phyloP scores from a whole-genome alignment of 1,140 invertebrate species.

The Aphidius ervi region DNA sequence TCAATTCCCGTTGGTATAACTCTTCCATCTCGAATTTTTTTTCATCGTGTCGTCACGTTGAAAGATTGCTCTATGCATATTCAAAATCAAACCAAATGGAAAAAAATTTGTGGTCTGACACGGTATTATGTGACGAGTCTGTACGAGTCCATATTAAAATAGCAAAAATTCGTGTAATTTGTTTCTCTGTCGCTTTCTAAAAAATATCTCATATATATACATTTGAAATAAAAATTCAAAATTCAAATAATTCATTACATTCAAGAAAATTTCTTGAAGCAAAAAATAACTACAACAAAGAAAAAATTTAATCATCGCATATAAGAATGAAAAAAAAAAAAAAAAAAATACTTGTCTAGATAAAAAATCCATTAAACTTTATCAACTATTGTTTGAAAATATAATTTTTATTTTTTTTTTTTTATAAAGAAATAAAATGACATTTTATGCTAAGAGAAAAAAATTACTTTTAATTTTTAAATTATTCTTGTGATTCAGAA shows the following conservation, averaged over 20 bases:
- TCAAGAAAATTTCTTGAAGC: too few relatives aligned
- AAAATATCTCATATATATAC: not conserved
- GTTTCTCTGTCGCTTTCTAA: slow-evolving; percentile 1
- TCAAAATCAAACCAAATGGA: slow-evolving; percentile 13
- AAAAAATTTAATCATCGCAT: too few relatives aligned
- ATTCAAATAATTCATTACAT: not conserved
- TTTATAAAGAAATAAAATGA: too few relatives aligned
- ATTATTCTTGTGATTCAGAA: too few relatives aligned
- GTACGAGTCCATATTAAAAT: slow-evolving; percentile 10
- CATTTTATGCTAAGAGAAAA: too few relatives aligned
- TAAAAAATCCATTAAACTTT: too few relatives aligned
- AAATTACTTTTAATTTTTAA: too few relatives aligned
- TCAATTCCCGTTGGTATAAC: not conserved
- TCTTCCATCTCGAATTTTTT: not conserved
- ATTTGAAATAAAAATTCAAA: not conserved
- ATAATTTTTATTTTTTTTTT: too few relatives aligned
- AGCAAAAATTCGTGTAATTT: slow-evolving; percentile 8
- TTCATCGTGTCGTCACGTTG: slow-evolving; percentile 2
- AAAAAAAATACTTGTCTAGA: too few relatives aligned
- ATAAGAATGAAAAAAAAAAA: too few relatives aligned
- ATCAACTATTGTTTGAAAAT: too few relatives aligned
- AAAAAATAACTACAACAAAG: too few relatives aligned
- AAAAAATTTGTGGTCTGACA: slow-evolving; percentile 6
- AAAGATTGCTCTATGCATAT: slow-evolving; percentile 17
- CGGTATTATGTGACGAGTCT: not conserved